Base-by-base conservation (phyloP, 2,888 invertebrate species). In the Hydrotaea cyrtoneurina region DNA sequence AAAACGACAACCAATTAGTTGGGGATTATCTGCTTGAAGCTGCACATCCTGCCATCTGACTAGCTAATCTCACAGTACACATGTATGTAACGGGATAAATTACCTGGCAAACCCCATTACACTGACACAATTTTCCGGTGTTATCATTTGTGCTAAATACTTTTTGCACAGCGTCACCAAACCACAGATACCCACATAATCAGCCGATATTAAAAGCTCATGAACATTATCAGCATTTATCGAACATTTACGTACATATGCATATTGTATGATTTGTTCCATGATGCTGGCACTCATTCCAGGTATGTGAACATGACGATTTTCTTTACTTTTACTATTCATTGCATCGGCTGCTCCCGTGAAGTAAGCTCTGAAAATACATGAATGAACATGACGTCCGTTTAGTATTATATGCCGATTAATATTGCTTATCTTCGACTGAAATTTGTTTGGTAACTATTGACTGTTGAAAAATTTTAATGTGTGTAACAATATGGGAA, bases 171-270 rank as follows among this genome's bases (percentile, higher is more conserved):
- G 94, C 86, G 96, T 95, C 73, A 97, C 93, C 62, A 98, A 95
- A 0, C 97, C 97, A 64, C 96, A 93, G 87, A 98, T 96, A 88
- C 96, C 96, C 77, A 98, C 94, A 91, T 97, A 98, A 93, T 98
- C 98, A 2, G 98, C 97, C 0, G 96, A 96, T 88, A 96, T 95
- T 55, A 98, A 93, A 15, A 98, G 93, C 88, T 95, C 94, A 89
- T 96, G 96, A 0, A 98, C 97, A 90, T 97, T 98, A 43, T 95
- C 94, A 50, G 95, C 94, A 80, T 94, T 95, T 26, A 98, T 94
- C 82, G 95, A 95, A 76, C 97, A 94, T 86, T 95, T 95, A 75
- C 97, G 94, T 57, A 97, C 93, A 92, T 98, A 98, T 0, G 97
- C 96, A 92, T 96, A 98, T 87, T 97, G 95, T 86, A 98, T 94